Base-by-base conservation (phyloP, 2,797 vertebrate genomes). In the Salarias fasciatus region DNA sequence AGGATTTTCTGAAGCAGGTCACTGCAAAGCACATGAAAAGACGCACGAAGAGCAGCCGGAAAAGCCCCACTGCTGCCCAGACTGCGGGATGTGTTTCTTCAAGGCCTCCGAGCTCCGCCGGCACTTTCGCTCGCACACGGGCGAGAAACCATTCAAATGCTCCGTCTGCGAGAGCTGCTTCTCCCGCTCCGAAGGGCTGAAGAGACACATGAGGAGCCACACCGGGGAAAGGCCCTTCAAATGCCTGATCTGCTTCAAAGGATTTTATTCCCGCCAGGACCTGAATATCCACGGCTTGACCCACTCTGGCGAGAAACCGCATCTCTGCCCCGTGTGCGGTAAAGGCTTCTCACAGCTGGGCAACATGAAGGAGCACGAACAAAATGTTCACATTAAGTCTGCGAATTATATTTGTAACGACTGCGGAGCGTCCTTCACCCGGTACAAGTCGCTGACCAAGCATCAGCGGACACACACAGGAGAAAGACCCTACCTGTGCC, bases 331-430 rank as follows among this genome's bases (percentile, higher is more conserved):
- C 0, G 80, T 91, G 63, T 91, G 90, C 4, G 88, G 90, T 0
- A 91, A 91, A 80, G 84, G 90, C 45, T 91, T 91, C 56, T 87
- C 90, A 0, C 90, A 91, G 69, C 66, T 89, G 40, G 87, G 90
- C 37, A 91, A 91, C 63, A 88, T 91, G 90, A 88, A 78, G 30
- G 90, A 88, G 14, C 90, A 91, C 1, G 83, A 89, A 30, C 86
- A 87, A 18, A 85, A 86, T 1, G 87, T 91, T 28, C 90, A 91
- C 11, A 79, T 85, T 4, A 88, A 85, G 54, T 71, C 87, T 0
- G 86, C 88, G 10, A 85, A 80, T 0, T 86, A 86, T 6, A 83
- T 83, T 24, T 91, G 89, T 65, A 88, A 75, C 2, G 83, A 87
- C 0, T 91, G 89, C 1, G 86, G 88, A 1, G 88, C 87, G 0